phyloP scores from a whole-genome alignment of 1,140 invertebrate species.

The Drosophila neocordata region DNA sequence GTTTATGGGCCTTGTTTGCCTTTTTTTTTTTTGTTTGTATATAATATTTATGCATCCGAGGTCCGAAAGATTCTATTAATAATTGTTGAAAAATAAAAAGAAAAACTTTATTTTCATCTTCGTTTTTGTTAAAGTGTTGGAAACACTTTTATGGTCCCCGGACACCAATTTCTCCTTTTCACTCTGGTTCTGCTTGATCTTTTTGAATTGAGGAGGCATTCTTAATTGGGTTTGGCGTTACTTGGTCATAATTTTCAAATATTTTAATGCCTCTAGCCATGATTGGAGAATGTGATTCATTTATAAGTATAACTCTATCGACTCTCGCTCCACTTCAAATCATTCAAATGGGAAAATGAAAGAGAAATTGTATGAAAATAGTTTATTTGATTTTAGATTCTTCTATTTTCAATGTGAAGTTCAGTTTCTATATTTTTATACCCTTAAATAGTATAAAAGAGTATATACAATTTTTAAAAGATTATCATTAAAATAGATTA shows the following conservation, averaged over 20 bases:
- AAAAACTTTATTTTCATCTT: constrained; percentile 26
- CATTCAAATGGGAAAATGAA: constrained; percentile 53
- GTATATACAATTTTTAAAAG: too few species aligned
- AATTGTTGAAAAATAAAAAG: constrained; percentile 18
- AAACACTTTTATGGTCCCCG: constrained; percentile 58
- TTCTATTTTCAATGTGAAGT: constrained; percentile 49
- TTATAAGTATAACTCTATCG: not conserved
- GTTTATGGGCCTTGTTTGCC: constrained; percentile 57
- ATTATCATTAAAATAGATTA: too few species aligned
- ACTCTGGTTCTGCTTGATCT: not conserved
- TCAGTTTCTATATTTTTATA: constrained; percentile 28
- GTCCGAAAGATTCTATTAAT: constrained; percentile 66
- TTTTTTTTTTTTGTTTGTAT: not conserved
- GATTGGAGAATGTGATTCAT: constrained; percentile 53
- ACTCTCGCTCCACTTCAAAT: constrained; percentile 41
- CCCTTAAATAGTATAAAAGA: constrained; percentile 7
- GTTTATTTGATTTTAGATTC: constrained; percentile 19
- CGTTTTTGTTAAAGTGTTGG: constrained; percentile 60
- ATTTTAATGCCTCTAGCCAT: constrained; percentile 59
- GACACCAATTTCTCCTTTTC: not conserved
- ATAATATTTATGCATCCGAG: constrained; percentile 29
- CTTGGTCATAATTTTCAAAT: constrained; percentile 52
- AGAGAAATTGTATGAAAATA: constrained; percentile 38
- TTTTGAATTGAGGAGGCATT: constrained; percentile 6
- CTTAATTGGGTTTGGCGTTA: constrained; percentile 48